phyloP scores from a whole-genome alignment of 2,888 invertebrate genomes.

The Drosophila algonquin region DNA sequence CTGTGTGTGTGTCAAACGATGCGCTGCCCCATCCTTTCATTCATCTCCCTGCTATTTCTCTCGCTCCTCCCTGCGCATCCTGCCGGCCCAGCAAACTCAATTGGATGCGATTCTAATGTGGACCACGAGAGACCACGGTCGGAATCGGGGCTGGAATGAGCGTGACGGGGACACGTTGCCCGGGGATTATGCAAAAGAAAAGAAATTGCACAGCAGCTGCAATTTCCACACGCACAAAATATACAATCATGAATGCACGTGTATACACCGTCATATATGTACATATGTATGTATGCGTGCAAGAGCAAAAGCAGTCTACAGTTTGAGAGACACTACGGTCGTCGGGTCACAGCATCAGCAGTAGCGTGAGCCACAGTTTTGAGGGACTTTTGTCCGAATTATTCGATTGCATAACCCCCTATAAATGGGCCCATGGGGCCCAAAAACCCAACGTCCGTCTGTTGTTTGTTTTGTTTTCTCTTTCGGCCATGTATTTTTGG shows the following conservation, averaged over 20 bases:
- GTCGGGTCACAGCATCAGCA: not conserved
- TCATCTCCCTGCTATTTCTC: not conserved
- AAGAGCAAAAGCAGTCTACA: not conserved
- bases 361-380: slow-evolving; percentile 15
- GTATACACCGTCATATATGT: not conserved
- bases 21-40: slow-evolving; percentile 34
- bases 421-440: slow-evolving; percentile 37
- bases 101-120: not conserved
- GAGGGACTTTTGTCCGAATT: slow-evolving; percentile 30
- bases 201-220: slow-evolving; percentile 68
- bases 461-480: slow-evolving; percentile 41
- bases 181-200: slow-evolving; percentile 72
- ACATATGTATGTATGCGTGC: not conserved
- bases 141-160: slow-evolving; percentile 41
- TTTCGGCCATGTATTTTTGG: slow-evolving; percentile 26
- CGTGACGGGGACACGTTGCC: slow-evolving; percentile 74
- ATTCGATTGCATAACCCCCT: slow-evolving; percentile 34
- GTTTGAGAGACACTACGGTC: slow-evolving; percentile 12
- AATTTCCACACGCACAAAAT: slow-evolving; percentile 15
- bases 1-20: slow-evolving; percentile 66
- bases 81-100: not conserved
- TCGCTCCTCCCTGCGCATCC: slow-evolving; percentile 3
- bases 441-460: slow-evolving; percentile 14
- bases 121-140: not conserved
- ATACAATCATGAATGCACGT: not conserved